phyloP scores from a whole-genome alignment of 1,140 invertebrate species.

The Cherax destructor region DNA sequence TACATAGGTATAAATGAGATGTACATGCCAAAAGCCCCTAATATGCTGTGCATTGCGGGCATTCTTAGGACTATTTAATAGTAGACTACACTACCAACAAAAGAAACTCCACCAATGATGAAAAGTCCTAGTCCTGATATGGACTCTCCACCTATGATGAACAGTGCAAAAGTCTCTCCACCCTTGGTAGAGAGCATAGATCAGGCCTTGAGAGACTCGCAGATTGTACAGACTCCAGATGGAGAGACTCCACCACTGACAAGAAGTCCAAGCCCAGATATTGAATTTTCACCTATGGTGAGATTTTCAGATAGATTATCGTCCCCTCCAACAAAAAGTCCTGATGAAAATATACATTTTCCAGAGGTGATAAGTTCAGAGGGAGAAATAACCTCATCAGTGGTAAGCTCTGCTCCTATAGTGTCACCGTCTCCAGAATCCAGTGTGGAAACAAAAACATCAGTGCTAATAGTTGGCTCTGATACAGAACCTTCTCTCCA shows the following conservation, averaged over 20 bases:
- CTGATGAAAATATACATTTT: neutral
- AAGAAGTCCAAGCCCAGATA: slow-evolving; percentile 45
- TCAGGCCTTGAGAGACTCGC: neutral
- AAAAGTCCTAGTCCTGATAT: slow-evolving; percentile 55
- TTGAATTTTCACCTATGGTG: neutral
- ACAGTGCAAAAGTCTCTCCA: slow-evolving; percentile 33
- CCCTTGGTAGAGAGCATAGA: neutral
- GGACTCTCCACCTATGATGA: slow-evolving; percentile 6
- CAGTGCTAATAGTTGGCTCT: neutral
- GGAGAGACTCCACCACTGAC: slow-evolving; percentile 29
- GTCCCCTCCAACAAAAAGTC: neutral
- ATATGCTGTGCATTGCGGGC: too few species aligned
- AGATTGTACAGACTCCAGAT: neutral
- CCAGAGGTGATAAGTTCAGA: neutral
- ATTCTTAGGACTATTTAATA: too few species aligned
- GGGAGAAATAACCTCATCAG: neutral
- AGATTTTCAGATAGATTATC: neutral
- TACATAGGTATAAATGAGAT: too few species aligned
- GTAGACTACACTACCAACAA: too few species aligned
- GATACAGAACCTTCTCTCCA: neutral
- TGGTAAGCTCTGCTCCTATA: neutral
- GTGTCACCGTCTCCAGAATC: neutral
- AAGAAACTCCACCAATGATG: slow-evolving; percentile 11
- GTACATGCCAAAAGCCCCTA: too few species aligned
- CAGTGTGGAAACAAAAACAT: neutral